Evolutionary conservation across 1,140 invertebrate genomes (phyloP), one percentile per base, ranked within the genome.

Genomic region (Varroa destructor): DNA sequence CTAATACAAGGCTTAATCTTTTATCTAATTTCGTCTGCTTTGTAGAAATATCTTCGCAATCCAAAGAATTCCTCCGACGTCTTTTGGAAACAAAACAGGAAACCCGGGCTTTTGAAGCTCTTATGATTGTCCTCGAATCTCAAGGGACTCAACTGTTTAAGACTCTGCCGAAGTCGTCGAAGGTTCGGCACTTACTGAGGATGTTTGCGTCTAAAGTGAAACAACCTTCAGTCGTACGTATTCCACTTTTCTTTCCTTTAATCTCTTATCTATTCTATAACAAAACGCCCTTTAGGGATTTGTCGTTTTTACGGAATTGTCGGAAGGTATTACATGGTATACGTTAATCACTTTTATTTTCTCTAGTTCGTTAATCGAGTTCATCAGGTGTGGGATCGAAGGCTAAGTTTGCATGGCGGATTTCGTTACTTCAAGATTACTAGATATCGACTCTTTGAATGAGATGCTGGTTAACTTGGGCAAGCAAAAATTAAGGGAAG

Each of bases 41-140:
- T 67, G 2, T 8, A 67, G 61, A 67, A 40, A 67, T 67, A 67
- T 67, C 61, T 12, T 67, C 61, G 61, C 61, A 67, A 8, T 67
- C 61, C 1, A 67, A 67, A 8, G 61, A 67, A 37, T 37, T 67
- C 40, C 12, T 67, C 40, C 40, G 46, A 8, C 61, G 61, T 67
- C 36, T 67, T 2, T 8, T 67, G 14, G 61, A 67, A 12, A 67
- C 61, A 37, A 67, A 67, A 40, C 61, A 67, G 8, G 61, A 67
- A 8, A n/a, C 46, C 12, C 61, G 61, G 40, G 61, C 61, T 25
- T 67, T 67, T 40, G 61, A 67, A 37, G 61, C 61, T 12, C 61
- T 67, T 37, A 67, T 67, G 12, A 67, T 67, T 46, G 8, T 67
- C 8, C 36, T 67, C 12, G 46, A 46, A 14, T 67, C 61, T 67